These are phyloP conservation scores for Equus przewalskii DNA, from an alignment of 2,113 vertebrate genomes.

Conservation along the genomic window DNA sequence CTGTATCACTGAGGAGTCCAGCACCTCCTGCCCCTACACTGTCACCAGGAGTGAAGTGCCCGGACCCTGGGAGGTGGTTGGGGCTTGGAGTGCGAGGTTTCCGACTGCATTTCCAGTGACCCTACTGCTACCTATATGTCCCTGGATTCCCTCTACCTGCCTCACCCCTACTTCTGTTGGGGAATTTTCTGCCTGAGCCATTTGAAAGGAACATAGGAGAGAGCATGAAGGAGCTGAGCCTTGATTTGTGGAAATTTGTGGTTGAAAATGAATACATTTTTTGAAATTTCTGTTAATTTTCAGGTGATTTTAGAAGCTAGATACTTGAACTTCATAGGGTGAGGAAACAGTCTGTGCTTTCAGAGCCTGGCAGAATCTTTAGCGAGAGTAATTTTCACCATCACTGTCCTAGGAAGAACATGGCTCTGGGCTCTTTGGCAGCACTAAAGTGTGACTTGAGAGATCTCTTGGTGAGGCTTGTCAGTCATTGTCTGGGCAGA, in stretches of 20 bases:
- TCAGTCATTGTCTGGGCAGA: background rate
- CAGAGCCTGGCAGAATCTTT: background rate
- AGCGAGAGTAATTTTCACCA: background rate
- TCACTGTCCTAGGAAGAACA: background rate
- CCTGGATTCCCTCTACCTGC: background rate
- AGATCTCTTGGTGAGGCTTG: background rate
- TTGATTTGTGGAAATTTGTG: background rate
- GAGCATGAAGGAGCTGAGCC: background rate
- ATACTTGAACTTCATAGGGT: background rate
- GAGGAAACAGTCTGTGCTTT: background rate
- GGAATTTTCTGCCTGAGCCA: background rate
- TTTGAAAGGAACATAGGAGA: background rate
- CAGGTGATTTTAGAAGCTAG: slow-evolving; percentile 10
- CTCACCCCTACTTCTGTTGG: background rate
- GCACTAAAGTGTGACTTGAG: background rate
- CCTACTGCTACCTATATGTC: background rate
- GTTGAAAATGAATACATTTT: background rate
- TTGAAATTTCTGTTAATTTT: background rate
- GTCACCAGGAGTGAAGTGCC: background rate
- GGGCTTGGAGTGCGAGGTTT: background rate
- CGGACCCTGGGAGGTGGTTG: background rate
- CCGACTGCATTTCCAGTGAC: background rate
- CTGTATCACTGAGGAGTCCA: background rate
- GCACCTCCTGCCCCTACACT: background rate
- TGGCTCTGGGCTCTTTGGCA: background rate